These are phyloP conservation scores for Mormyrus lacerda DNA, from an alignment of 2,113 vertebrate species.

Conservation along the genomic window DNA sequence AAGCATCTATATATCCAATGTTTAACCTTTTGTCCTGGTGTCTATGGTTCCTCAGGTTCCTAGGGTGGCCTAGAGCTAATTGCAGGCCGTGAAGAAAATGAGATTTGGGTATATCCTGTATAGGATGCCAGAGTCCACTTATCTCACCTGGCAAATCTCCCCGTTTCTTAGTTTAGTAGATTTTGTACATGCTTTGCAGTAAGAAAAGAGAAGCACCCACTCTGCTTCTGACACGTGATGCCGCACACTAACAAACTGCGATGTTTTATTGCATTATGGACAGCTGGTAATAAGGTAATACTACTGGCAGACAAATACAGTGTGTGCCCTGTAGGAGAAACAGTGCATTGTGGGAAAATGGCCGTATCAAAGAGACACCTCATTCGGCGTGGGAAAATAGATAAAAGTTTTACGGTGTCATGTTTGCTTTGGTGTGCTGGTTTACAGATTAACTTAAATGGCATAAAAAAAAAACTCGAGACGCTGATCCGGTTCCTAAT, in stretches of 20 bases:
- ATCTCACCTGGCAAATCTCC: not conserved
- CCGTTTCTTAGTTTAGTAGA: not conserved
- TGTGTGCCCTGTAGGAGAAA: not conserved
- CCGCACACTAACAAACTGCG: not conserved
- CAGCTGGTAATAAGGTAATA: not conserved
- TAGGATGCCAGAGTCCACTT: not conserved
- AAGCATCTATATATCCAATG: not conserved
- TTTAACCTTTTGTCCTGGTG: not conserved
- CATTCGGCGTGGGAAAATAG: not conserved
- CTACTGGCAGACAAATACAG: not conserved
- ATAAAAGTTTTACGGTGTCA: not conserved
- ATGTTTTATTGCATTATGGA: not conserved
- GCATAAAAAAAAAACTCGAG: not conserved
- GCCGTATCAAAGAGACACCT: not conserved
- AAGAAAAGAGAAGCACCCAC: not conserved
- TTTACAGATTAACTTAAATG: conserved; percentile 18
- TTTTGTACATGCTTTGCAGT: not conserved
- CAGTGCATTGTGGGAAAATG: not conserved
- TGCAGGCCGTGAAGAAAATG: not conserved
- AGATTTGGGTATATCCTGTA: not conserved
- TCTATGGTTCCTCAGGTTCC: not conserved
- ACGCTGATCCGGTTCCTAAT: not conserved
- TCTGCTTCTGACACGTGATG: not conserved
- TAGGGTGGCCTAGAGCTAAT: not conserved
- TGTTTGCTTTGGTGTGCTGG: conserved; percentile 31